A percentile compares a stretch with the other conserved stretches of the same genome.
Evolutionary conservation across 2,888 invertebrate species (phyloP).

Genomic region (Hoplodrina ambigua): DNA sequence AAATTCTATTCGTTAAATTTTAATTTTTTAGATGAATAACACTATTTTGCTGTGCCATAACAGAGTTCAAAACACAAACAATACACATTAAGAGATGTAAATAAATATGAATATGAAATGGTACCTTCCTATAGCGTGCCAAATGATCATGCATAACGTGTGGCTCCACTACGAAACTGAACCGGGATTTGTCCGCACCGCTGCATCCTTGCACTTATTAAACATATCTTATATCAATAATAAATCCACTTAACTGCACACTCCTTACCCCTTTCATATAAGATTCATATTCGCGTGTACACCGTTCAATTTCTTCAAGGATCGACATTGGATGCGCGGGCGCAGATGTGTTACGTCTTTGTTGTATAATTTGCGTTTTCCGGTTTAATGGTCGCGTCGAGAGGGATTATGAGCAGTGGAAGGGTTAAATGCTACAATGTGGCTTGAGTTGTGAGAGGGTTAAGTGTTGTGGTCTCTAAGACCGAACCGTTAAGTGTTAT

Average conservation of each 20-base stretch:
- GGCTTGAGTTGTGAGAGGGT: constrained; percentile 45
- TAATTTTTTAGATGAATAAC: too few relatives aligned
- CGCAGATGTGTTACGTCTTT: constrained; percentile 89
- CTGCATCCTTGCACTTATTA: constrained; percentile 87
- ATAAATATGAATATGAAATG: too few relatives aligned
- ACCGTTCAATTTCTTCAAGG: constrained; percentile 45
- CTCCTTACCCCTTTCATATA: constrained; percentile 63
- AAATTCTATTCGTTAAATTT: too few relatives aligned
- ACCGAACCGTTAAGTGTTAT: constrained; percentile 44
- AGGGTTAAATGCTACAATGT: constrained; percentile 77
- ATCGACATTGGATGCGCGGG: constrained; percentile 70
- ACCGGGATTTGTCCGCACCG: constrained; percentile 80
- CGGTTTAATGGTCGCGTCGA: constrained; percentile 88
- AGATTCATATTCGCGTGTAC: constrained; percentile 62
- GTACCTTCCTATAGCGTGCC: not conserved
- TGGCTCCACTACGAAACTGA: constrained; percentile 79
- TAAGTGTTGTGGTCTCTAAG: constrained; percentile 54
- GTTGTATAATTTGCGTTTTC: constrained; percentile 90
- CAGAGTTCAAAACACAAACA: too few relatives aligned
- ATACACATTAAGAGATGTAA: too few relatives aligned
- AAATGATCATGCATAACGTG: constrained; percentile 19
- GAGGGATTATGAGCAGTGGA: constrained; percentile 75
- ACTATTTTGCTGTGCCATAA: too few relatives aligned
- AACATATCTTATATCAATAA: constrained; percentile 88
- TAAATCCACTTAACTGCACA: constrained; percentile 76